Conservation (phyloP, 2,888 invertebrate species). For the Gryllus longicercus region DNA sequence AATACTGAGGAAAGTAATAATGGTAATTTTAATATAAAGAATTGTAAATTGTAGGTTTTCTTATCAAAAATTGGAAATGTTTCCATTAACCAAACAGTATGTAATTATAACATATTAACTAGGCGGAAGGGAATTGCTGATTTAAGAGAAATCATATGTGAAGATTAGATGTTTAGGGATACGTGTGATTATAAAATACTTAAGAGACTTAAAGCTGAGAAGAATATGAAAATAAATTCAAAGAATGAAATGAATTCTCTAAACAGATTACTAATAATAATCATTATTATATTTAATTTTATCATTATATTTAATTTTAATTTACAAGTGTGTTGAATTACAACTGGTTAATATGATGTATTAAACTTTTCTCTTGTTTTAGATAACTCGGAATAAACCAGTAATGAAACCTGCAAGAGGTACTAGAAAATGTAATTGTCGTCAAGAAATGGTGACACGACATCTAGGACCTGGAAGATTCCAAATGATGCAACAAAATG, state of each 20-base stretch:
- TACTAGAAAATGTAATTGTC: constrained; percentile 95
- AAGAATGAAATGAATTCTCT: not conserved
- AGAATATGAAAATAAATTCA: no score
- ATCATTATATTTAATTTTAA: not conserved
- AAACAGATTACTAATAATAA: not conserved
- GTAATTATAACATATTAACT: no score
- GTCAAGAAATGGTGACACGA: constrained; percentile 97
- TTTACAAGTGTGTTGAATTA: not conserved
- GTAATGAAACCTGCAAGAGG: constrained; percentile 91
- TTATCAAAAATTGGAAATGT: no score
- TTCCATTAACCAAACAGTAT: no score
- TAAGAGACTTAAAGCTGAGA: no score
- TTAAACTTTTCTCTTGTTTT: constrained; percentile 33
- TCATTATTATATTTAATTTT: not conserved
- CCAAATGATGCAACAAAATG: constrained; percentile 96
- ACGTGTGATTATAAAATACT: no score
- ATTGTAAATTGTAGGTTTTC: no score
- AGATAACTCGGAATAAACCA: constrained; percentile 95
- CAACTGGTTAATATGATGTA: not conserved
- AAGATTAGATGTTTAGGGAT: no score
- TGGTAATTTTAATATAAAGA: no score
- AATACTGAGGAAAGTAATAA: no score
- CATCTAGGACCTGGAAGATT: constrained; percentile 95
- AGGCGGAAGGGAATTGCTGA: no score
- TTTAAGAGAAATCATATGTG: no score